Base-by-base conservation (phyloP, 2,888 invertebrate species). In the Agelastica alni region DNA sequence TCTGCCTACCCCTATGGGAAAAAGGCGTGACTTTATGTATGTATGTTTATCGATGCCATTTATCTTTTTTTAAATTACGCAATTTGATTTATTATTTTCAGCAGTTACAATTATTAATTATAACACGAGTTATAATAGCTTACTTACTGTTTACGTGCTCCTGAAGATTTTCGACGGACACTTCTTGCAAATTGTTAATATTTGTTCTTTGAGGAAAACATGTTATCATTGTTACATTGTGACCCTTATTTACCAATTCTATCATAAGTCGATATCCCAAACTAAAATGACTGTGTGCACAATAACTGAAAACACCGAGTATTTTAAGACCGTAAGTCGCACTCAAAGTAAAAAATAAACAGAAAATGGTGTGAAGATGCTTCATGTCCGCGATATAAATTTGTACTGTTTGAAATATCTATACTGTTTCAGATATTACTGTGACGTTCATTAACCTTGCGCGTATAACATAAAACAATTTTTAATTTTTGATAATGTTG, bases 221-320 rank as follows among this genome's bases (percentile, higher is more conserved):
- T 37, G 66, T 69, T 37, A 74, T 62, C 22, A 73, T 64, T 4
- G 74, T 75, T 2, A 80, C 73, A 44, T 78, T 72, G 59, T 80
- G 80, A 3, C 80, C 80, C 37, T 74, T 64, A 7, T 44, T 53
- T 0, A 68, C 69, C 14, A 73, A 49, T 45, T 64, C 68, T 37
- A 62, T 62, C 17, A 71, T 47, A 36, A 73, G 51, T 1, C 65
- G 60, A 49, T 67, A 63, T 28, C 64, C 63, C 32, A 72, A 59
- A 10, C 60, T 57, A 20, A 65, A 66, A 44, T 72, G 73, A 26
- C 71, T 71, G 30, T 67, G 63, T n/a, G 68, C 65, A 14, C 66
- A 58, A 48, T 62, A 58, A 4, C 68, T 67, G 43, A 72, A 66
- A 13, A 72, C 56, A 12, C 67, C 70, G 26, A 73, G 52, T 45